Base-by-base conservation (phyloP, 2,113 vertebrate genomes). In the Aplodontia rufa region DNA sequence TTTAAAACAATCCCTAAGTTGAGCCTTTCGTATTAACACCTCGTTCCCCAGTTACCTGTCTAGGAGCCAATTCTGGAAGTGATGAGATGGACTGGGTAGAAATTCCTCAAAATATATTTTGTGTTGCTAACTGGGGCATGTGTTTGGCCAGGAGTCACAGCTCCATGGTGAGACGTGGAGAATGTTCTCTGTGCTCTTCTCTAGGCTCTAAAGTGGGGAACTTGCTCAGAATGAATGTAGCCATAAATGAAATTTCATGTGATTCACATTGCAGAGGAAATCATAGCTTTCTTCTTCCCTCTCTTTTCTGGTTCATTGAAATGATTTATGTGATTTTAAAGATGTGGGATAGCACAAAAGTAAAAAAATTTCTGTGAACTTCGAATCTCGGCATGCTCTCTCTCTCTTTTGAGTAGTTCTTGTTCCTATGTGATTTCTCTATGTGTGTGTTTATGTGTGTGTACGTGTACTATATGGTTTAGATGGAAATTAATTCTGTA, bases 291-390 rank as follows among this genome's bases (percentile, higher is more conserved):
- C 30, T 60, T 40, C 28, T 79, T 9, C 1, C 55, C 55, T 80
- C 20, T 35, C 32, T 72, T 8, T 58, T 5, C 32, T 85, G 3
- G 12, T 85, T 93, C 97, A 80, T 28, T 95, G 40, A 85, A 42
- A 37, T 95, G 19, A 92, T 91, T 88, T 96, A 7, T 24, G 35
- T 51, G 14, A n/a, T 93, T 96, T 97, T 49, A 72, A 96, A 96
- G 66, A 92, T 60, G 1, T 60, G 4, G 53, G 26, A 26, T 72
- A 35, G 0, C 2, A 78, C 40, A 80, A 37, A 87, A 26, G 71
- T 11, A 45, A 92, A 91, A 51, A 7, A 51, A 95, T 76, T 81
- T 5, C 4, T 90, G 8, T 87, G 64, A 26, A 47, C 90, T 96
- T 95, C 93, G 82, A 42, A 19, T 87, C 24, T 87, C 11, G 2